Evolutionary conservation across 2,797 vertebrate species (phyloP).

Genomic region (Neosalanx taihuensis): DNA sequence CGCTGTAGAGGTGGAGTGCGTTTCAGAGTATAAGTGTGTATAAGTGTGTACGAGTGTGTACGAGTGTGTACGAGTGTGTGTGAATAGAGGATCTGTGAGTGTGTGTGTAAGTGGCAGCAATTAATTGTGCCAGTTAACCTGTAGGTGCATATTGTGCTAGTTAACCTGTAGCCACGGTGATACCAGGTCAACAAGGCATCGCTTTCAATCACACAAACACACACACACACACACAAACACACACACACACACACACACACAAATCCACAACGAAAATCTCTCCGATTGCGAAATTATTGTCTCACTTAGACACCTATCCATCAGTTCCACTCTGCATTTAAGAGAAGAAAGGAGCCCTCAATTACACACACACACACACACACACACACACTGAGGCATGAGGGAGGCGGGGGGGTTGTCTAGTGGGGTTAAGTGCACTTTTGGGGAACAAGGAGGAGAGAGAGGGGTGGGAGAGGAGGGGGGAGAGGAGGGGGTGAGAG

Average conservation of each 20-base stretch:
- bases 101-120: not conserved
- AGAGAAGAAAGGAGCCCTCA: constrained; percentile 37
- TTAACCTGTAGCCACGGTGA: not conserved
- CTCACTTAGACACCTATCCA: constrained; percentile 71
- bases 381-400: too few species aligned
- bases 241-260: not conserved
- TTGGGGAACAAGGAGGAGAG: too few species aligned
- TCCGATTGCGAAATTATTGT: constrained; percentile 73
- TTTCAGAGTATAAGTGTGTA: not conserved
- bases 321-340: constrained; percentile 60
- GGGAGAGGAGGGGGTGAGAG: too few species aligned
- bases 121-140: not conserved
- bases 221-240: too few species aligned
- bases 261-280: constrained; percentile 1
- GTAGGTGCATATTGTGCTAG: too few species aligned
- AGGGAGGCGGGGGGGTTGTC: too few species aligned
- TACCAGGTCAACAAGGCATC: not conserved
- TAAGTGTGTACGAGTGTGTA: not conserved
- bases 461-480: too few species aligned
- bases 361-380: too few species aligned
- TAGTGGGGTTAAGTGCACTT: too few species aligned
- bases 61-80: not conserved
- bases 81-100: not conserved
- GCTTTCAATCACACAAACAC: not conserved
- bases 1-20: not conserved